Evolutionary conservation across 1,140 invertebrate genomes (phyloP).

Genomic region (Frieseomelitta varia): DNA sequence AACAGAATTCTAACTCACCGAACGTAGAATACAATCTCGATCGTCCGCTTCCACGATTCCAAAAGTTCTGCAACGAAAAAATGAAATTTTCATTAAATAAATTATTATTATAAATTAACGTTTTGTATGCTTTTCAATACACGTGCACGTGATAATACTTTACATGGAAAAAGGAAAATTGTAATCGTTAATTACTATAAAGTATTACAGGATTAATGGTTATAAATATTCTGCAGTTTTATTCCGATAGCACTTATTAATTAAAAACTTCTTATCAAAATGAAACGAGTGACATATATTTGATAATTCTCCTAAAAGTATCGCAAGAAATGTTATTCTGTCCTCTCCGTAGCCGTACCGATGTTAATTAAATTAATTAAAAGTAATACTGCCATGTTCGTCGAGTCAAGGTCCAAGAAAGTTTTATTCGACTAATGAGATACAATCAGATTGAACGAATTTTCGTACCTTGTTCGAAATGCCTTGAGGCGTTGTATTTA

Average conservation of each 20-base stretch:
- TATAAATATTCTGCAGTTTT: background rate
- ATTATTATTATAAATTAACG: background rate
- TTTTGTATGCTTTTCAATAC: background rate
- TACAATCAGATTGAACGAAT: background rate
- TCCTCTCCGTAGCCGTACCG: background rate
- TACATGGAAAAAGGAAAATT: background rate
- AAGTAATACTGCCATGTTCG: background rate
- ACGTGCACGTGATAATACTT: background rate
- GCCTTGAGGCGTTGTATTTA: too few species aligned
- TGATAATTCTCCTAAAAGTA: background rate
- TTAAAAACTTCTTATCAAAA: slow-evolving; percentile 9
- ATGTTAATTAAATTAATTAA: slow-evolving; percentile 41
- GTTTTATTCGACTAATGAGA: slow-evolving; percentile 2
- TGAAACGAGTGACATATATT: background rate
- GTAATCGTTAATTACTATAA: background rate
- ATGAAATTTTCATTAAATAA: background rate
- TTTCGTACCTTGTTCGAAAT: background rate
- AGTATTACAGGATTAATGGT: too few species aligned
- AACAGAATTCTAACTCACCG: background rate
- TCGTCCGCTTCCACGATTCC: background rate
- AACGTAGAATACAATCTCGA: background rate
- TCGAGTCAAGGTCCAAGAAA: background rate
- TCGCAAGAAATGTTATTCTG: background rate
- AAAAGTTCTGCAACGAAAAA: background rate
- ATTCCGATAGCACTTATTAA: background rate